Conservation (phyloP, 2,113 vertebrate species). For the Larimichthys polyactis region DNA sequence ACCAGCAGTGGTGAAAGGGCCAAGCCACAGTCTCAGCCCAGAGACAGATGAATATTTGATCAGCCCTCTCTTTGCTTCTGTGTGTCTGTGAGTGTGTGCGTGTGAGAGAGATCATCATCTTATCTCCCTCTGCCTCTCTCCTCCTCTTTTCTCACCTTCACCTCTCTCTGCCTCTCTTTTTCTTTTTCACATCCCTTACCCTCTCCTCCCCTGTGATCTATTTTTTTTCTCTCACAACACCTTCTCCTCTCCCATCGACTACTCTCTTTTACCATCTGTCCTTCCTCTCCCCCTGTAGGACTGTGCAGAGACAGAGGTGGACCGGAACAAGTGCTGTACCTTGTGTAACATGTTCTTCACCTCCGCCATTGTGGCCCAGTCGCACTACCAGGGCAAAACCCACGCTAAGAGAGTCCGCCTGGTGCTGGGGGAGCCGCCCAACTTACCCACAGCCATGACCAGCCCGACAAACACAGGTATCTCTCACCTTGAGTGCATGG, state of each 20-base stretch:
- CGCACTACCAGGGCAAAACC: constrained; percentile 90
- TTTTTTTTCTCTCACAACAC: constrained; percentile 20
- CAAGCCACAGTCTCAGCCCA: constrained; percentile 55
- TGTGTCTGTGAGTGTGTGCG: constrained; percentile 18
- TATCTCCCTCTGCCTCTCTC: background rate
- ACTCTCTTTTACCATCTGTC: background rate
- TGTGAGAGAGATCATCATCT: constrained; percentile 15
- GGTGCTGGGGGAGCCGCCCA: constrained; percentile 84
- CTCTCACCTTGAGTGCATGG: background rate
- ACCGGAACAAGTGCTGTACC: constrained; percentile 89
- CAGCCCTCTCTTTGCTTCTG: constrained; percentile 44
- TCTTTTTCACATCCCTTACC: constrained; percentile 22
- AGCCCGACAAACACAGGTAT: constrained; percentile 79
- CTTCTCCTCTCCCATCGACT: background rate
- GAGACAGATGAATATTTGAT: constrained; percentile 75
- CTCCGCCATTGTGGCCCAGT: constrained; percentile 89
- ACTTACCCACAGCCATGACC: constrained; percentile 68
- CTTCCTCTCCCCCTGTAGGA: constrained; percentile 74
- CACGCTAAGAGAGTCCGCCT: constrained; percentile 88
- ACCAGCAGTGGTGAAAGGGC: constrained; percentile 63
- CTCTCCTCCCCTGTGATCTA: constrained; percentile 15
- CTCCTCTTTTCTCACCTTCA: constrained; percentile 49
- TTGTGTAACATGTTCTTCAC: constrained; percentile 92
- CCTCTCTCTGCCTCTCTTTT: constrained; percentile 4
- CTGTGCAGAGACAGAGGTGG: constrained; percentile 88